Evolutionary conservation across 2,888 invertebrate genomes (phyloP).

Genomic region (Odiellus spinosus): DNA sequence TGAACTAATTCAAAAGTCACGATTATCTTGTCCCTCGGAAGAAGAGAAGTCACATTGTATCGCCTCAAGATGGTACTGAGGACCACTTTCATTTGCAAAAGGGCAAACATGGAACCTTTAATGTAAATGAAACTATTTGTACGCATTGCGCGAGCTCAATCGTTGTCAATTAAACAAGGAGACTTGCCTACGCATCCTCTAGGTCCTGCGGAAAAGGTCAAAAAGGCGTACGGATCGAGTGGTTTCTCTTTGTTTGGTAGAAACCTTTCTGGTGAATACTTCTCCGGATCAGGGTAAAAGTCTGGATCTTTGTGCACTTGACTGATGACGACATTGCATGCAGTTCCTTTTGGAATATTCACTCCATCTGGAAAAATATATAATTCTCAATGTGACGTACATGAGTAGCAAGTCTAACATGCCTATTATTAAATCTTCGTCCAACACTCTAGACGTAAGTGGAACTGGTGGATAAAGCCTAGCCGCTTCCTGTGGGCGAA

Average conservation of each 20-base stretch:
- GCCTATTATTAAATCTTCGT: too few species aligned
- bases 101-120: slow-evolving; percentile 19
- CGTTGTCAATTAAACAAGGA: too few species aligned
- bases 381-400: too few species aligned
- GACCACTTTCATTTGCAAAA: slow-evolving; percentile 19
- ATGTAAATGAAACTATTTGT: too few species aligned
- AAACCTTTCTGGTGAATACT: slow-evolving; percentile 19
- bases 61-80: slow-evolving; percentile 16
- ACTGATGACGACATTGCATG: slow-evolving; percentile 16
- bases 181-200: too few species aligned
- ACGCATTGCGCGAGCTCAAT: too few species aligned
- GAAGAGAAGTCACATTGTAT: background rate
- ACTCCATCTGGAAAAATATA: slow-evolving; percentile 7
- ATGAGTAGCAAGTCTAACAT: too few species aligned
- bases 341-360: slow-evolving; percentile 17
- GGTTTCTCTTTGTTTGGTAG: slow-evolving; percentile 13
- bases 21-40: too few species aligned
- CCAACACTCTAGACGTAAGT: too few species aligned
- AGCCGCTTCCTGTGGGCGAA: too few species aligned
- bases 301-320: slow-evolving; percentile 19
- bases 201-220: slow-evolving; percentile 21
- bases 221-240: slow-evolving; percentile 20
- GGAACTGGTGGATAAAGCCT: too few species aligned
- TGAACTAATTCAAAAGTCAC: too few species aligned
- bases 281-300: slow-evolving; percentile 18